phyloP scores from a whole-genome alignment of 2,888 invertebrate species.

The Euphydryas editha region DNA sequence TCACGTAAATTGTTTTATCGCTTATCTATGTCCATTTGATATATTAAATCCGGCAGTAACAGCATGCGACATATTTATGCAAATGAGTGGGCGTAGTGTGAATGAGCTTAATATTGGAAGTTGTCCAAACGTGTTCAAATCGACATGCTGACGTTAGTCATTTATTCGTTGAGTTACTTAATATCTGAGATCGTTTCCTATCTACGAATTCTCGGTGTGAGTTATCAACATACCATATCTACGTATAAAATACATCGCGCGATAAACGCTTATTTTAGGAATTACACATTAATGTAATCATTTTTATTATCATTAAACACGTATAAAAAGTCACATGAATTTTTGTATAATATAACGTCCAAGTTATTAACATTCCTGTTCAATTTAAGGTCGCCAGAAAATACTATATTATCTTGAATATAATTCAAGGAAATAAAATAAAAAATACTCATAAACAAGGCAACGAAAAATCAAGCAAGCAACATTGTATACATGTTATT shows the following conservation, averaged over 20 bases:
- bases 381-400: neutral
- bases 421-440: constrained; percentile 52
- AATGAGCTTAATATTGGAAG: constrained; percentile 77
- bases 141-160: constrained; percentile 61
- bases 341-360: neutral
- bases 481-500: constrained; percentile 32
- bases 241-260: constrained; percentile 56
- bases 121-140: constrained; percentile 66
- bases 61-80: constrained; percentile 61
- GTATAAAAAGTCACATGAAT: constrained; percentile 26
- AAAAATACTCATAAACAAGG: constrained; percentile 39
- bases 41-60: constrained; percentile 39
- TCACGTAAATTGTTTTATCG: neutral
- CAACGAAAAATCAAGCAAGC: constrained; percentile 50
- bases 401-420: constrained; percentile 27
- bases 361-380: constrained; percentile 10
- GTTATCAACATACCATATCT: constrained; percentile 60
- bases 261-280: constrained; percentile 69
- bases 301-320: constrained; percentile 10
- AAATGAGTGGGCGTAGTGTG: constrained; percentile 69
- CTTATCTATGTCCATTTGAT: constrained; percentile 30
- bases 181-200: constrained; percentile 34
- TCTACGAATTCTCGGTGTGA: constrained; percentile 55
- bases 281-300: constrained; percentile 35
- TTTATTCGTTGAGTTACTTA: constrained; percentile 49